Evolutionary conservation across 2,113 vertebrate species (phyloP), one percentile per base, ranked within the genome.

Genomic region (Sebastes schlegelii): DNA sequence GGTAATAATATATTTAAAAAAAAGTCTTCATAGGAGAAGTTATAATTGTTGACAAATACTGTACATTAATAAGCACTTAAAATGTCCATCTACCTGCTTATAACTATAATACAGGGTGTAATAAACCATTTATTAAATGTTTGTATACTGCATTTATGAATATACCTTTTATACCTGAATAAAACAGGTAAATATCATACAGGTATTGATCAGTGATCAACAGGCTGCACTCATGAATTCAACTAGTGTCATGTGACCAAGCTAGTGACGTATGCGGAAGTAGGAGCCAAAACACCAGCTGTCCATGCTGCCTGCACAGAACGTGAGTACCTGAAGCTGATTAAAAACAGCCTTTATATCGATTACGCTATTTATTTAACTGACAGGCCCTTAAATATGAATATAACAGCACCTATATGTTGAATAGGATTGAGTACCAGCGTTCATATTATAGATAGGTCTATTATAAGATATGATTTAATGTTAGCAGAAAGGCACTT

Each of bases 221-320:
- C 79, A 69, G 34, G 72, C n/a, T 19, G 62, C 62, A 67, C 58
- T 48, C 58, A 13, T 19, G 8, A 10, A 51, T 51, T 34, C 11
- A 71, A 79, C 46, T 6, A 1, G 23, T 65, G 63, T 74, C 89
- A 91, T 13, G 77, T 91, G 90, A 85, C 63, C 13, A 49, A 1
- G 4, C 4, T 2, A 1, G 49, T 93, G 91, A 94, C 88, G 91
- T 82, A 81, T 63, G 1, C 87, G 92, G 93, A 93, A 92, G 80
- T 67, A 61, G 1, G 4, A 8, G 65, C 40, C 52, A 48, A 45
- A 48, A 73, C 74, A 66, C 13, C 8, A 10, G 5, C 13, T 11
- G 17, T 49, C 1, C 52, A 17, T 48, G 52, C 42, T 48, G 52
- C 42, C 7, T 34, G 8, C 17, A 26, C 9, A 16, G 0, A 84